phyloP scores from a whole-genome alignment of 2,888 invertebrate genomes.

The Philaethria dido region DNA sequence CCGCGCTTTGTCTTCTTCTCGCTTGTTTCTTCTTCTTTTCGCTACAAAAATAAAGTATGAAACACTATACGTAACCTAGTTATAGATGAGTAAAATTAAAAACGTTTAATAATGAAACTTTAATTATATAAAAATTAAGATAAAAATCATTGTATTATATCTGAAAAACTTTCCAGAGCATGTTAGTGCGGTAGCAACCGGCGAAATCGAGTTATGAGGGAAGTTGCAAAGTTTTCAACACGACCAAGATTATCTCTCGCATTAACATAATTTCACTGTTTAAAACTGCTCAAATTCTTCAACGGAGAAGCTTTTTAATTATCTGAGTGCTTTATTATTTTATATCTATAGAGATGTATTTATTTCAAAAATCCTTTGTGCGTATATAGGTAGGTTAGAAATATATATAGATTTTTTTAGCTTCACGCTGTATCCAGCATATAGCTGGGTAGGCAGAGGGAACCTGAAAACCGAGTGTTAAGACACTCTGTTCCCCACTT shows the following conservation, averaged over 20 bases:
- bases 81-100: no score
- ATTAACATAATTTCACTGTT: constrained; percentile 35
- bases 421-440: no score
- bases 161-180: neutral
- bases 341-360: neutral
- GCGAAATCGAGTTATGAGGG: constrained; percentile 24
- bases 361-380: neutral
- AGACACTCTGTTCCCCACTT: no score
- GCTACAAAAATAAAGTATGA: no score
- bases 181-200: neutral
- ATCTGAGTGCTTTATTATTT: constrained; percentile 10
- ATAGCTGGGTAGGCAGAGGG: no score
- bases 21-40: no score
- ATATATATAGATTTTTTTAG: no score
- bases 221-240: constrained; percentile 33
- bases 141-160: neutral
- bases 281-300: constrained; percentile 16
- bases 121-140: neutral
- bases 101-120: no score
- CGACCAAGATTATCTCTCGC: constrained; percentile 29
- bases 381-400: no score
- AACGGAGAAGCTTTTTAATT: constrained; percentile 29
- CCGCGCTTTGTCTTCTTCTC: no score
- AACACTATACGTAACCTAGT: no score
- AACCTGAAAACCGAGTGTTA: no score